Percentiles rank a stretch among this genome's conserved stretches.
These are phyloP conservation scores for Heliconius hermathena DNA, from an alignment of 1,140 invertebrate genomes.

Conservation along the genomic window DNA sequence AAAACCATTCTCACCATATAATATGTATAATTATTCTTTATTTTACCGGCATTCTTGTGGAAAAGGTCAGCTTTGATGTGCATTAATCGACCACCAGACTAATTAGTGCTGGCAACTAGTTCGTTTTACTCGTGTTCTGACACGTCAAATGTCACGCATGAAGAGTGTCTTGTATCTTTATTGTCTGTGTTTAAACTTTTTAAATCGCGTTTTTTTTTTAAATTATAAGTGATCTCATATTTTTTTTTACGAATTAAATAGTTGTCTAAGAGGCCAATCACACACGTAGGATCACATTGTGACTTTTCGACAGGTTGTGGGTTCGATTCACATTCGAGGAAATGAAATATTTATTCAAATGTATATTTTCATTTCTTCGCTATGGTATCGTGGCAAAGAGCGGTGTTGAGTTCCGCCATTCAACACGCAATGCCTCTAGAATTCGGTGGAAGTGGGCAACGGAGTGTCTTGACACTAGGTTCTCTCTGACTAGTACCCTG, in stretches of 20 bases:
- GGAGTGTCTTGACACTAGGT: too few species aligned
- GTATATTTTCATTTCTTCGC: too few species aligned
- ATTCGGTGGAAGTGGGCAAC: too few species aligned
- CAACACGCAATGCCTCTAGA: too few species aligned
- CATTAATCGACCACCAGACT: constrained; percentile 11
- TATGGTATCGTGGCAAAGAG: too few species aligned
- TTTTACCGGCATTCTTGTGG: background rate
- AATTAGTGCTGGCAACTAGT: constrained; percentile 31
- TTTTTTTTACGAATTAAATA: background rate
- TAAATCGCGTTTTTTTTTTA: background rate
- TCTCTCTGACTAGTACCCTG: too few species aligned
- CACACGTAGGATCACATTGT: too few species aligned
- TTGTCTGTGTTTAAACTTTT: background rate
- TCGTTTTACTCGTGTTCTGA: constrained; percentile 21
- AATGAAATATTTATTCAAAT: too few species aligned
- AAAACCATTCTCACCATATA: background rate
- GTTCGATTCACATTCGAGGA: too few species aligned
- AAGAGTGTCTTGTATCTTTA: background rate
- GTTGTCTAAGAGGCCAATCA: background rate
- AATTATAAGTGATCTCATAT: background rate
- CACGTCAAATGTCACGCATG: constrained; percentile 26
- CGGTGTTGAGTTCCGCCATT: too few species aligned
- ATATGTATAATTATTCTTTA: background rate
- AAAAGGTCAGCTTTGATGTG: constrained; percentile 28
- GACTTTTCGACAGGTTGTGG: too few species aligned